Evolutionary conservation across 2,888 invertebrate genomes (phyloP).

Genomic region (Rhorus exstirpatorius): DNA sequence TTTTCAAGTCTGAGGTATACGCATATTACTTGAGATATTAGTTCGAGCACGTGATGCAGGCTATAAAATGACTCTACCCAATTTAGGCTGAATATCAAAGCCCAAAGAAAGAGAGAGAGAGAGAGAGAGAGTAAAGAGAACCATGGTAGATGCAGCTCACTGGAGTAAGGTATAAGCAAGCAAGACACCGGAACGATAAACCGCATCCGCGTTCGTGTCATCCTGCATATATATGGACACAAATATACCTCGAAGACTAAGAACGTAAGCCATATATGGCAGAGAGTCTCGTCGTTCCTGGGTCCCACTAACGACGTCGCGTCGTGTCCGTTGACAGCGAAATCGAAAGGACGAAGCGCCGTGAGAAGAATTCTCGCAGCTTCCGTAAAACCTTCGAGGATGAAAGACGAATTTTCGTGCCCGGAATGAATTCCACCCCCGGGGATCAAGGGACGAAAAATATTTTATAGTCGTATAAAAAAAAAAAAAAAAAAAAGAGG

Average conservation of each 20-base stretch:
- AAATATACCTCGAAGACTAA: neutral
- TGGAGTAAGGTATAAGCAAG: neutral
- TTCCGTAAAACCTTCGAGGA: neutral
- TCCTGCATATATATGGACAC: neutral
- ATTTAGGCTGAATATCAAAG: constrained; percentile 1
- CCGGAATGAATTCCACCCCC: neutral
- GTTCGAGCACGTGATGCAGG: no score
- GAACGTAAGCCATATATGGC: neutral
- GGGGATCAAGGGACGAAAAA: constrained; percentile 2
- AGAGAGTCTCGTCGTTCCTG: constrained; percentile 17
- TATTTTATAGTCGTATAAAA: no score
- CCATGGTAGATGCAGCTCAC: no score
- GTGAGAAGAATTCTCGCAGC: constrained; percentile 1
- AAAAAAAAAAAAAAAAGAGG: neutral
- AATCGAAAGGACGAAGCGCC: constrained; percentile 22
- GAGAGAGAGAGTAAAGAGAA: neutral
- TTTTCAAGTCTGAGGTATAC: no score
- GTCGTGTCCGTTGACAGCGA: neutral
- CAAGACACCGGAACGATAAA: neutral
- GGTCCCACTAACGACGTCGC: constrained; percentile 25
- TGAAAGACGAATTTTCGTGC: constrained; percentile 2
- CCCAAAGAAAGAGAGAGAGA: neutral
- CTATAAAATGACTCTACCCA: no score
- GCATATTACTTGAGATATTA: no score
- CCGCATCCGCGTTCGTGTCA: neutral